These are phyloP conservation scores for Antheraea mylitta DNA, from an alignment of 1,140 invertebrate genomes.

Conservation along the genomic window DNA sequence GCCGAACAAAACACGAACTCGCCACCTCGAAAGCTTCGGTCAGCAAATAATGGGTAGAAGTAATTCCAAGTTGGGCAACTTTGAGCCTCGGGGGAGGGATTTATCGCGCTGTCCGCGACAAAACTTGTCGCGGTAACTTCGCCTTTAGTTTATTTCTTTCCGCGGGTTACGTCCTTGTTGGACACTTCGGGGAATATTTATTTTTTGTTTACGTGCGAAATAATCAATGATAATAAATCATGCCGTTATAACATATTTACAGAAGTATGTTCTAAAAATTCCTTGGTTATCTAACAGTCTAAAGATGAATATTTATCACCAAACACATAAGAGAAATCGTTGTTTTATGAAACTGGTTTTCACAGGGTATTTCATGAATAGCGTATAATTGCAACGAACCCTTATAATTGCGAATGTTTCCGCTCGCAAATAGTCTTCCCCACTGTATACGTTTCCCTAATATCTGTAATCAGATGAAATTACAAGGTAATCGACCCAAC, in stretches of 20 bases:
- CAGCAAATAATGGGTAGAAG: constrained; percentile 8
- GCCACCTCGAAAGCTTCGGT: neutral
- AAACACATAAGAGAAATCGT: too few species aligned
- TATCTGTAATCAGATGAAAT: constrained; percentile 3
- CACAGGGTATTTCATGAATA: neutral
- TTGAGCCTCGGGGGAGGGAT: neutral
- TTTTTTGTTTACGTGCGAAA: neutral
- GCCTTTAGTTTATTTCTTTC: neutral
- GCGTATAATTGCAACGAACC: neutral
- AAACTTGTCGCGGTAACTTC: neutral
- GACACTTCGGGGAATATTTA: neutral
- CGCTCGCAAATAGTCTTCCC: neutral
- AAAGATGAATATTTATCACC: too few species aligned
- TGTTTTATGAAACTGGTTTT: neutral
- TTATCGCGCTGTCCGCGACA: constrained; percentile 2
- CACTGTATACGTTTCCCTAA: neutral
- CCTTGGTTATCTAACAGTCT: too few species aligned
- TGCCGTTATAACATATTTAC: neutral
- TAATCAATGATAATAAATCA: neutral
- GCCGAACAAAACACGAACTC: neutral
- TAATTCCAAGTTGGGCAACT: constrained; percentile 6
- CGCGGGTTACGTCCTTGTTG: neutral
- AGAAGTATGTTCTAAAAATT: too few species aligned
- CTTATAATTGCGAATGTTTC: neutral
- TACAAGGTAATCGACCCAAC: neutral